Evolutionary conservation across 2,113 vertebrate genomes (phyloP), one percentile per base, ranked within the genome.

Genomic region (Paramisgurnus dabryanus): DNA sequence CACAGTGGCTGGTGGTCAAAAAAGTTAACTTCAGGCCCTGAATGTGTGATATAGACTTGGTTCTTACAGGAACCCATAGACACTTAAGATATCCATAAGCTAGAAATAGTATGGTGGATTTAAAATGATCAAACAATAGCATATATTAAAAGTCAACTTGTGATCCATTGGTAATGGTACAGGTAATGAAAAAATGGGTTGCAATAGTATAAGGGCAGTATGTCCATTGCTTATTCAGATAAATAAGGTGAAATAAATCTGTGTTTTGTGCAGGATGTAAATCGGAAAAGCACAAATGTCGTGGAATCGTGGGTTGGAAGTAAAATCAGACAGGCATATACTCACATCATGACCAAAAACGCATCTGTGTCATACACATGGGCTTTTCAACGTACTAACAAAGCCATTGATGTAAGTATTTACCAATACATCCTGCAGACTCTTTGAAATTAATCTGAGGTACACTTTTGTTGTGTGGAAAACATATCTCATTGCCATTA

Each of bases 341-440:
- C 96, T 34, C 95, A 98, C 57, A 57, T 96, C 53, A 93, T 98
- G 90, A 95, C 94, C 55, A 96, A 96, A 90, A 99, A 99, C 0
- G 95, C 96, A 78, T 95, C 97, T 0, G 96, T 97, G 65, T 97
- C 96, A 0, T 99, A 97, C 89, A 99, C 97, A 0, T 99, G 97
- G 98, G 97, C 97, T 40, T 99, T 99, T 87, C 97, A 99, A 89
- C 95, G 96, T 85, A 96, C 96, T 41, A 99, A 95, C 1, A 95
- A 95, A 61, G 94, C 95, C 10, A 93, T 94, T 77, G 96, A 96
- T 83, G 98, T 97, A 92, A 96, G 95, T 93, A 81, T 58, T 8
- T 1, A 22, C 6, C 5, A 6, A 50, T 50, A 12, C 49, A 12
- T 50, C 49, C 53, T n/a, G 53, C 7, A 47, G 45, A 47, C 45